Percentiles rank a stretch among this genome's conserved stretches.
Evolutionary conservation across 2,797 vertebrate genomes (phyloP).

Genomic region (Falco novaeseelandiae): DNA sequence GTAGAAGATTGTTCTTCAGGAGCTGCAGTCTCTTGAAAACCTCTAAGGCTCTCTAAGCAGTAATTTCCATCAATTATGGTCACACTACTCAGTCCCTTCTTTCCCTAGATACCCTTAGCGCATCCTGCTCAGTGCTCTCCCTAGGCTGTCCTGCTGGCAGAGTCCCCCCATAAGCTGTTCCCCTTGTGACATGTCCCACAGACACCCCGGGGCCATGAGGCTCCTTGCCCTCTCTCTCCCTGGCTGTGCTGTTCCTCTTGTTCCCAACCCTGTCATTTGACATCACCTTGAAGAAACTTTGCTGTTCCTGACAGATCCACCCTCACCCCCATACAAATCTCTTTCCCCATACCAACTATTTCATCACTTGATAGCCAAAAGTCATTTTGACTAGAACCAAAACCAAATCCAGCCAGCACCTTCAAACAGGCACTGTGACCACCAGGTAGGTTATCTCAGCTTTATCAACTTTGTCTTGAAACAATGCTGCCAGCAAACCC

Average conservation of each 20-base stretch:
- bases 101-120: not conserved
- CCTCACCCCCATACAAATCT: not conserved
- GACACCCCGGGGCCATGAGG: not conserved
- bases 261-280: not conserved
- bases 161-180: not conserved
- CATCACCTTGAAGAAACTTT: not conserved
- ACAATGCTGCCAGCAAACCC: not conserved
- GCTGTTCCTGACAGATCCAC: not conserved
- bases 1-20: fast-evolving
- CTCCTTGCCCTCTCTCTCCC: not conserved
- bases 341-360: not conserved
- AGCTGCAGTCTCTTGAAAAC: not conserved
- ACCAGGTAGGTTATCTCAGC: not conserved
- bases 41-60: not conserved
- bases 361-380: not conserved
- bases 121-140: not conserved
- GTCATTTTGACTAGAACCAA: not conserved
- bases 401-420: not conserved
- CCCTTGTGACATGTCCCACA: not conserved
- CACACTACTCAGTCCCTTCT: not conserved
- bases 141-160: not conserved
- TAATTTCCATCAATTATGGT: not conserved
- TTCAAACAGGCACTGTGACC: not conserved
- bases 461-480: not conserved
- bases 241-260: fast-evolving